phyloP scores from a whole-genome alignment of 2,888 invertebrate species.

The Lasioglossum malachurum region DNA sequence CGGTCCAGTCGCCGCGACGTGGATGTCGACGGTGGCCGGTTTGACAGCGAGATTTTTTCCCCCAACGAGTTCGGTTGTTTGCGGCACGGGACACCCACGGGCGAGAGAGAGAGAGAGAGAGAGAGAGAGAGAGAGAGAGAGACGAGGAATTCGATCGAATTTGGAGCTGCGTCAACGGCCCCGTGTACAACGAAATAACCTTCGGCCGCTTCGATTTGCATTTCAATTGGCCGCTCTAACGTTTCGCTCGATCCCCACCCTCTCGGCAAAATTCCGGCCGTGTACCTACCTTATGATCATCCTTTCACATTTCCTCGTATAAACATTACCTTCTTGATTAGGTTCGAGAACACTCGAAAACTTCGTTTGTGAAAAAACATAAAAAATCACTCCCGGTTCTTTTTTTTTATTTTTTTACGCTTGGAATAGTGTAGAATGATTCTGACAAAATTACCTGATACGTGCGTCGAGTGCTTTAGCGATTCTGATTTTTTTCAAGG shows the following conservation, averaged over 20 bases:
- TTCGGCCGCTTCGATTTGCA: constrained; percentile 72
- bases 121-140: constrained; percentile 63
- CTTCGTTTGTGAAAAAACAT: not conserved
- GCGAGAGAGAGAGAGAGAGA: constrained; percentile 64
- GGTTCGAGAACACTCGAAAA: not conserved
- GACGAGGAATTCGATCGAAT: constrained; percentile 64
- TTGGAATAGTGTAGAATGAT: not conserved
- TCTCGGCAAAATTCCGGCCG: not conserved
- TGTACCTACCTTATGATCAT: not conserved
- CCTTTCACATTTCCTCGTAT: not conserved
- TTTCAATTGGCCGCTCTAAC: constrained; percentile 71
- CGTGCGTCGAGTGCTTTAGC: not conserved
- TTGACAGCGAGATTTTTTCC: constrained; percentile 11
- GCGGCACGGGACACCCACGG: constrained; percentile 54
- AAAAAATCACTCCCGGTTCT: not conserved
- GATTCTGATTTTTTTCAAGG: not conserved
- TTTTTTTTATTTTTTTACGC: not conserved
- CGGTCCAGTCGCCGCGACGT: not conserved
- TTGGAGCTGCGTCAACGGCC: constrained; percentile 61
- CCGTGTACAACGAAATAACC: constrained; percentile 69
- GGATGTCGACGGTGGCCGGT: not conserved
- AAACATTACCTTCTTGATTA: not conserved
- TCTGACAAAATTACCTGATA: not conserved
- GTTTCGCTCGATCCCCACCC: constrained; percentile 23
- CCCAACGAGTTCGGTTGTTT: constrained; percentile 62